phyloP scores from a whole-genome alignment of 2,888 invertebrate genomes.

The Thyatira batis region DNA sequence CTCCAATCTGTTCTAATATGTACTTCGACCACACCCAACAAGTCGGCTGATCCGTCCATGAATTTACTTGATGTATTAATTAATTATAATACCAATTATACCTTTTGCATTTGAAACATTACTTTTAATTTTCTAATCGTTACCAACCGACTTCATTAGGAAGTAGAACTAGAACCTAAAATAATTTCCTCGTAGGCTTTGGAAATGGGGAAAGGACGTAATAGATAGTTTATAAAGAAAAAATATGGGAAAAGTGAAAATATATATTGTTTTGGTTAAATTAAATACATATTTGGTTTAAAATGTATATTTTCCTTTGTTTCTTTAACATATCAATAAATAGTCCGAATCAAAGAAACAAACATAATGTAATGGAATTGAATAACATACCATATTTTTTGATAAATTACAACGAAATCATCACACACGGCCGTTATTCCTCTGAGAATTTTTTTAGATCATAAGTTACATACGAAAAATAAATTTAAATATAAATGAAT shows the following conservation, averaged over 20 bases:
- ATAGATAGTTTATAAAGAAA: too few relatives aligned
- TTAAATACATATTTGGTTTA: neutral
- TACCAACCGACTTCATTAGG: neutral
- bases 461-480: slow-evolving; percentile 8
- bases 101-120: neutral
- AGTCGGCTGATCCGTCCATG: neutral
- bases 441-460: slow-evolving; percentile 5
- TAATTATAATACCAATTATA: neutral
- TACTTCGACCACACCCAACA: neutral
- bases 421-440: neutral
- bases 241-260: neutral
- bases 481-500: neutral
- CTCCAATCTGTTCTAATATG: neutral
- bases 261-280: neutral
- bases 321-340: neutral
- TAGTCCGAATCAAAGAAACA: neutral
- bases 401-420: neutral
- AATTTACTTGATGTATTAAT: neutral
- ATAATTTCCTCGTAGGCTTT: too few relatives aligned
- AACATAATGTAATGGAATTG: neutral
- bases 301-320: neutral
- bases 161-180: too few relatives aligned
- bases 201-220: too few relatives aligned
- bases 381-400: neutral
- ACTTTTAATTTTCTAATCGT: slow-evolving; percentile 1